These are phyloP conservation scores for Drosophila fuyamai DNA, from an alignment of 1,140 invertebrate species.

Conservation along the genomic window DNA sequence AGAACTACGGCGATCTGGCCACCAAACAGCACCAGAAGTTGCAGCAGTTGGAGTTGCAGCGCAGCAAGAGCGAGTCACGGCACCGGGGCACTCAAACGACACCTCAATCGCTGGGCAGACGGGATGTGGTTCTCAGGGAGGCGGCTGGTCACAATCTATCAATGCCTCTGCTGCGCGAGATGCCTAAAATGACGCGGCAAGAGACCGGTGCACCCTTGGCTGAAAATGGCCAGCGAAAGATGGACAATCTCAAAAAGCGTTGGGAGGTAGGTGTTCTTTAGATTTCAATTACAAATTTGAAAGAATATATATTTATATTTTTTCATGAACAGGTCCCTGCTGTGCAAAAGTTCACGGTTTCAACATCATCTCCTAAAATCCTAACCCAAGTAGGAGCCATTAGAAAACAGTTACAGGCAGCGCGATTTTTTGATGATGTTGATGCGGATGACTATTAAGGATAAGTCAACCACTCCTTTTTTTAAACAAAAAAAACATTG, in stretches of 20 bases:
- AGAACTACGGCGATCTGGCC: slow-evolving; percentile 78
- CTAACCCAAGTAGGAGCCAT: slow-evolving; percentile 81
- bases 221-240: slow-evolving; percentile 42
- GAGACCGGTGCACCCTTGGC: slow-evolving; percentile 37
- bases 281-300: background rate
- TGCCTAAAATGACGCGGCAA: slow-evolving; percentile 80
- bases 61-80: slow-evolving; percentile 68
- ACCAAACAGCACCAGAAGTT: slow-evolving; percentile 43
- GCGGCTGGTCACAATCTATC: slow-evolving; percentile 69
- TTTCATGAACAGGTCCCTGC: slow-evolving; percentile 64
- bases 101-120: slow-evolving; percentile 40
- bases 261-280: slow-evolving; percentile 64
- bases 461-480: slow-evolving; percentile 47
- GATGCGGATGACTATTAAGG: slow-evolving; percentile 55
- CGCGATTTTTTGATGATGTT: slow-evolving; percentile 65
- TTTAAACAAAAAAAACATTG: slow-evolving; percentile 13
- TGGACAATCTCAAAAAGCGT: slow-evolving; percentile 68
- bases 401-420: slow-evolving; percentile 75
- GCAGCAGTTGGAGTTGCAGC: slow-evolving; percentile 32
- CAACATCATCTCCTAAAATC: slow-evolving; percentile 66
- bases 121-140: slow-evolving; percentile 73
- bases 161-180: slow-evolving; percentile 79
- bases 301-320: background rate
- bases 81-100: slow-evolving; percentile 75
- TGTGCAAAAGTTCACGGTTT: slow-evolving; percentile 76